phyloP scores from a whole-genome alignment of 1,140 invertebrate genomes.

The Sinella curviseta region DNA sequence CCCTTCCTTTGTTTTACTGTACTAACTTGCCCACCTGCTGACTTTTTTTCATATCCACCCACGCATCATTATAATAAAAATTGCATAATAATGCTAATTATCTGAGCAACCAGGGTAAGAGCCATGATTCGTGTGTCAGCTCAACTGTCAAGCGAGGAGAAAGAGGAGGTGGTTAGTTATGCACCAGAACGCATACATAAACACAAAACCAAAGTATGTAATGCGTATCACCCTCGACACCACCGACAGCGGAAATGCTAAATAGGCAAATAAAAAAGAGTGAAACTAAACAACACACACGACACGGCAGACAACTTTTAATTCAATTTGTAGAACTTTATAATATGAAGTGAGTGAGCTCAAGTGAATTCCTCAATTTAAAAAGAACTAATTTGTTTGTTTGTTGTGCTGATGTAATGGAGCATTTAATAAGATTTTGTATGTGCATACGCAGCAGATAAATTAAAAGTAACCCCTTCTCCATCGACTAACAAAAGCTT shows the following conservation, averaged over 20 bases:
- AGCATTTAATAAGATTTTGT: background rate
- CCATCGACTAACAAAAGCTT: slow-evolving; percentile 3
- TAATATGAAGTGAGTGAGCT: too few relatives aligned
- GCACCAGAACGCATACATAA: slow-evolving; percentile 15
- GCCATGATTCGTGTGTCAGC: too few relatives aligned
- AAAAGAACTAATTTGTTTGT: slow-evolving; percentile 10
- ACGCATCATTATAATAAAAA: too few relatives aligned
- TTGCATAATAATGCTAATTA: too few relatives aligned
- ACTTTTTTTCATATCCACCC: too few relatives aligned
- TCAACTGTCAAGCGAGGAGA: too few relatives aligned
- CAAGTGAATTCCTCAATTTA: too few relatives aligned
- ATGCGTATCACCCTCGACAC: background rate
- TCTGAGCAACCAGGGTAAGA: too few relatives aligned
- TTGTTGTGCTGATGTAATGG: background rate
- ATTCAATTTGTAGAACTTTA: background rate
- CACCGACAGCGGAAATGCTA: background rate
- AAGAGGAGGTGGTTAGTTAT: background rate
- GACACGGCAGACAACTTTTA: background rate
- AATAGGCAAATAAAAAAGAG: too few relatives aligned
- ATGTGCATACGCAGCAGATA: background rate
- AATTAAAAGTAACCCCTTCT: too few relatives aligned
- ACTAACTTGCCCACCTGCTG: too few relatives aligned
- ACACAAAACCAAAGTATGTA: background rate
- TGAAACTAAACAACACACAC: background rate
- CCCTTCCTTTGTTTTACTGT: too few relatives aligned